These are phyloP conservation scores for Trogon surrucura DNA, from an alignment of 2,113 vertebrate species.

Conservation along the genomic window DNA sequence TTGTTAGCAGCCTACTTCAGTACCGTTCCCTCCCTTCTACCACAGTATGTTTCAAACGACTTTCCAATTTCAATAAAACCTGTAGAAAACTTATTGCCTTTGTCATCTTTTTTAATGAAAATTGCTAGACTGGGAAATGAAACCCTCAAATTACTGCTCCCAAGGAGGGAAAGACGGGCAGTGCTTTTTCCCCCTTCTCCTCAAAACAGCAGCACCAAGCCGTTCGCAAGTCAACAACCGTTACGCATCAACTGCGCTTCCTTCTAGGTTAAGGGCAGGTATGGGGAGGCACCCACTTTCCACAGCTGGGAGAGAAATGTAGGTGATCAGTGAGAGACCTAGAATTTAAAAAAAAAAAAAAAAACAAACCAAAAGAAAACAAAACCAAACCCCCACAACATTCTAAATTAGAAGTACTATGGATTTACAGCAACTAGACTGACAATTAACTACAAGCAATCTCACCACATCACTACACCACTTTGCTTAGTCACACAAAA, in stretches of 20 bases:
- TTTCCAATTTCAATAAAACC: not conserved
- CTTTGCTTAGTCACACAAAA: conserved; percentile 13
- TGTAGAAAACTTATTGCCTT: not conserved
- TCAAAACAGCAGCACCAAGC: not conserved
- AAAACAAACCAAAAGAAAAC: too few species aligned
- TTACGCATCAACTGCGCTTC: not conserved
- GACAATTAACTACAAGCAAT: not conserved
- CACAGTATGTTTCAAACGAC: not conserved
- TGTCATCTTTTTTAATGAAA: not conserved
- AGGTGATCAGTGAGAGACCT: not conserved
- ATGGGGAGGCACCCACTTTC: not conserved
- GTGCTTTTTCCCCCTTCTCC: not conserved
- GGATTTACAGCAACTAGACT: not conserved
- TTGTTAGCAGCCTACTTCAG: not conserved
- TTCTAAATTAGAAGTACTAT: not conserved
- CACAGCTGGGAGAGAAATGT: not conserved
- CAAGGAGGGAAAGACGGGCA: not conserved
- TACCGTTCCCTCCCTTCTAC: not conserved
- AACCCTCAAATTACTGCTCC: not conserved
- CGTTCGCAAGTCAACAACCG: not conserved
- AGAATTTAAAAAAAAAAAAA: not conserved
- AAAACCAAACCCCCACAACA: too few species aligned
- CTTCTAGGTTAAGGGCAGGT: not conserved
- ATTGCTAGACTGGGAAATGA: not conserved
- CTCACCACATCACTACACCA: not conserved